phyloP scores from a whole-genome alignment of 30 jellyfish, hydroid and myxozoan species.

The Mastigias papua region DNA sequence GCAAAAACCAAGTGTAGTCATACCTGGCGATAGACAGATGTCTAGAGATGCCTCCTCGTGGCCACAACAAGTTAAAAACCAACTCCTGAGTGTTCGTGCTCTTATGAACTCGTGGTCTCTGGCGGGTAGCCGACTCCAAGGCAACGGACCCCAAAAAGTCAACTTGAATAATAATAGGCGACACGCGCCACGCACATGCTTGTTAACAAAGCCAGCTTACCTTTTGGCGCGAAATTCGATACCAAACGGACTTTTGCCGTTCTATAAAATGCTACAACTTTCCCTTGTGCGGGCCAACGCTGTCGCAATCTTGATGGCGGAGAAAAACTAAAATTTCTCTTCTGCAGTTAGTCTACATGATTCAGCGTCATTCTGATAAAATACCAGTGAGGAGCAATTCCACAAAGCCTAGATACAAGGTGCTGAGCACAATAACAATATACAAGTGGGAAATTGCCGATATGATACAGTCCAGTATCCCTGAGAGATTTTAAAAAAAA shows the following conservation, averaged over 20 bases:
- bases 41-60: not conserved
- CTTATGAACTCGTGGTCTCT: slow-evolving; percentile 70
- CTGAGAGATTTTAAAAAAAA: not conserved
- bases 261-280: no score
- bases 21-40: not conserved
- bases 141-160: slow-evolving; percentile 32
- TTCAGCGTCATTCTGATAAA: no score
- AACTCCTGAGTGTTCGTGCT: not conserved
- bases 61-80: not conserved
- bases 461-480: not conserved
- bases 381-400: no score
- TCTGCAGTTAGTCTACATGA: not conserved
- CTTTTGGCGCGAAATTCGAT: slow-evolving; percentile 28
- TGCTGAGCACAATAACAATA: no score
- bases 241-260: not conserved
- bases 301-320: not conserved
- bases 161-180: slow-evolving; percentile 12
- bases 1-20: not conserved
- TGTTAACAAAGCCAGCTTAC: not conserved
- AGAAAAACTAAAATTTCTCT: not conserved
- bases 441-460: no score
- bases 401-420: no score
- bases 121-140: slow-evolving; percentile 62
- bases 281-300: not conserved
- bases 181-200: slow-evolving; percentile 72